Evolutionary conservation across 2,888 invertebrate species (phyloP), one percentile per base, ranked within the genome.

Genomic region (Dascillus cervinus): DNA sequence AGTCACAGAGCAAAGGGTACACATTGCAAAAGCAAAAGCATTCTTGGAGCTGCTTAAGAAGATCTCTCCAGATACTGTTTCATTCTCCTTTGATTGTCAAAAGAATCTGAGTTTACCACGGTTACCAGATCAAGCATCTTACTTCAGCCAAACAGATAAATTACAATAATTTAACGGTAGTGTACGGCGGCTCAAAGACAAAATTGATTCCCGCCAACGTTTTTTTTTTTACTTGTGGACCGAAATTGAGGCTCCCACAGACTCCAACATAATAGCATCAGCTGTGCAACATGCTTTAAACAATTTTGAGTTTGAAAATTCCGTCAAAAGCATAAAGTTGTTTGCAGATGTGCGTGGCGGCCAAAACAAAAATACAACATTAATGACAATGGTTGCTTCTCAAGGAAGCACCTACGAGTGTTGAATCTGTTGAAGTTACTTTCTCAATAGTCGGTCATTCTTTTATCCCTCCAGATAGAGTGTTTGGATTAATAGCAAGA

Each of bases 71-170:
- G n/a, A n/a, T n/a, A n/a, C n/a, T n/a, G n/a, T n/a, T n/a, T n/a
- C n/a, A n/a, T n/a, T n/a, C n/a, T n/a, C n/a, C n/a, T n/a, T n/a
- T n/a, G n/a, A n/a, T n/a, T n/a, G n/a, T n/a, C n/a, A n/a, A n/a
- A n/a, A n/a, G n/a, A n/a, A n/a, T n/a, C n/a, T n/a, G n/a, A n/a
- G n/a, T n/a, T n/a, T n/a, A n/a, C n/a, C n/a, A n/a, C n/a, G n/a
- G n/a, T n/a, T n/a, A n/a, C n/a, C n/a, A n/a, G n/a, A n/a, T n/a
- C 56, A 59, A 40, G 29, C 46, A 5, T 41, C 51, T 2, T 60
- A 61, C 26, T 61, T 55, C 43, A 39, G 42, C 12, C n/a, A 41
- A 55, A 4, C 59, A 60, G 34, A 26, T 60, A 8, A 56, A 58
- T 34, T 30, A 43, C 5, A 58, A 55, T 29, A 60, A 60, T 41